Evolutionary conservation across 1,140 invertebrate species (phyloP).

Genomic region (Penaeus japonicus): DNA sequence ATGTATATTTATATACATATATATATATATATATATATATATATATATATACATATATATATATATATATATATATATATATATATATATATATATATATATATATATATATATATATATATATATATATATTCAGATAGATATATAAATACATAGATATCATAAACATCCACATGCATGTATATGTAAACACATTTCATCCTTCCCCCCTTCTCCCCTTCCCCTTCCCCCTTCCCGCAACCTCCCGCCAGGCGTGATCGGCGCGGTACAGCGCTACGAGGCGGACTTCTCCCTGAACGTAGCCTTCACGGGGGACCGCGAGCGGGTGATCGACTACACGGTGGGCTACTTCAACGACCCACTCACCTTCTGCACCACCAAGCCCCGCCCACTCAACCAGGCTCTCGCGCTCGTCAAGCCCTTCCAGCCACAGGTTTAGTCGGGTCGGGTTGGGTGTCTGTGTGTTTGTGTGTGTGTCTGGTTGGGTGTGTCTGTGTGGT

Average conservation of each 20-base stretch:
- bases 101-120: too few species aligned
- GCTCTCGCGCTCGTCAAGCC: conserved; percentile 29
- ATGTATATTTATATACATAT: neutral
- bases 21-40: neutral
- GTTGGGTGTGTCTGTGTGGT: too few species aligned
- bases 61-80: too few species aligned
- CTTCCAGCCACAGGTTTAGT: conserved; percentile 13
- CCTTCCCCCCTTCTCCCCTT: neutral
- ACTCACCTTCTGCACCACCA: conserved; percentile 47
- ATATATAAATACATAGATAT: neutral
- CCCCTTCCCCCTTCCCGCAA: neutral
- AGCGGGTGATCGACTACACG: conserved; percentile 43
- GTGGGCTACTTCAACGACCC: conserved; percentile 45
- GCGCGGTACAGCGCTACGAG: conserved; percentile 10
- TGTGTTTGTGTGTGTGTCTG: too few species aligned
- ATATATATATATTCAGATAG: too few species aligned
- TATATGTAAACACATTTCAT: neutral
- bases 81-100: neutral
- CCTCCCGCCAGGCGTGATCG: conserved; percentile 30
- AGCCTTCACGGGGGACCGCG: conserved; percentile 36
- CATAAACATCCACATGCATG: too few species aligned
- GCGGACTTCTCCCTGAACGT: conserved; percentile 50
- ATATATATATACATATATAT: too few species aligned
- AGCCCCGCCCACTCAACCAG: conserved; percentile 27
- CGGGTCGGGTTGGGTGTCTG: neutral